A percentile compares a stretch with the other conserved stretches of the same genome.
Evolutionary conservation across 2,113 vertebrate genomes (phyloP).

Genomic region (Erythrocebus patas): DNA sequence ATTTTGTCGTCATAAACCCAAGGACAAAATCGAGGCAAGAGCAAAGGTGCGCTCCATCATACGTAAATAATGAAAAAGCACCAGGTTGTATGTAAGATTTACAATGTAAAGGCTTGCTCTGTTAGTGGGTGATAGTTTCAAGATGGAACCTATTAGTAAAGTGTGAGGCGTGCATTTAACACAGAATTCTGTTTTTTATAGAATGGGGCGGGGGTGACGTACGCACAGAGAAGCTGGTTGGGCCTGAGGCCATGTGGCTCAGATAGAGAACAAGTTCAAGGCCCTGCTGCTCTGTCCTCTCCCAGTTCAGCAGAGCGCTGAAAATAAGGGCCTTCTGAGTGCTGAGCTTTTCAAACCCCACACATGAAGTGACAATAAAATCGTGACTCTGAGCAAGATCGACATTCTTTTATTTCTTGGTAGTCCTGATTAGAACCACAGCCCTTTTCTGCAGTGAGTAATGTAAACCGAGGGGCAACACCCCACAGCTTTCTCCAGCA

Average conservation of each 20-base stretch:
- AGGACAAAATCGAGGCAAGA: not conserved
- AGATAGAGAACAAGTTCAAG: fast-evolving
- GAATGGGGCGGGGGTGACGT: fast-evolving
- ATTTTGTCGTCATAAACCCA: not conserved
- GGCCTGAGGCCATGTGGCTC: not conserved
- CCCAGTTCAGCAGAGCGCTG: not conserved
- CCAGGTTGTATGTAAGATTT: not conserved
- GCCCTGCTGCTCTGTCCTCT: not conserved
- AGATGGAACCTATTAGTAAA: not conserved
- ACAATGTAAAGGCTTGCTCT: not conserved
- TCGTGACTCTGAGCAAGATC: fast-evolving
- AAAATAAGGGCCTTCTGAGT: not conserved
- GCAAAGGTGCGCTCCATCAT: not conserved
- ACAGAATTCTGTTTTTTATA: not conserved
- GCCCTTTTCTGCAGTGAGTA: fast-evolving
- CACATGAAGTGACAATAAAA: too few species aligned
- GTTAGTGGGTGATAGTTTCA: not conserved
- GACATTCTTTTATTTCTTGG: not conserved
- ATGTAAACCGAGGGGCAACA: fast-evolving
- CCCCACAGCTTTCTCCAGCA: fast-evolving
- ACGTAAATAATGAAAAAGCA: not conserved
- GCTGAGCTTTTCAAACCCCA: not conserved
- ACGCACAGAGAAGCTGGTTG: not conserved
- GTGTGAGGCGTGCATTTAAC: not conserved
- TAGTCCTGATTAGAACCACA: fast-evolving